Percentiles rank a stretch among this genome's conserved stretches.
Conservation (phyloP, 2,113 vertebrate species). For the Peucedramus taeniatus region DNA sequence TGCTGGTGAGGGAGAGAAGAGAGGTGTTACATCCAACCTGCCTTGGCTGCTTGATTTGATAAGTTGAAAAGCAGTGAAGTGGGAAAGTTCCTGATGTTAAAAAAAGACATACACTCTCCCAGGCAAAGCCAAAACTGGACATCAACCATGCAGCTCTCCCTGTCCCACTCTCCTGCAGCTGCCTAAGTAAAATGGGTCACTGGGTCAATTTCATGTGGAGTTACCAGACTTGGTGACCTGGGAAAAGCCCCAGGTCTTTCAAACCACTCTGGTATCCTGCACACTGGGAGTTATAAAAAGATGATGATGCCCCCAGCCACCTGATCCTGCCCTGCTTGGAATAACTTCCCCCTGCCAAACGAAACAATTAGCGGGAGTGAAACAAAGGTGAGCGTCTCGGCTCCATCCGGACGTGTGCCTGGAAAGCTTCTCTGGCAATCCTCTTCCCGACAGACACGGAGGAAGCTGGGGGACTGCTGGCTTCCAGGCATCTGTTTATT, state of each 20-base stretch:
- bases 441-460: neutral
- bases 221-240: neutral
- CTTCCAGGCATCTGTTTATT: neutral
- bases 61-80: neutral
- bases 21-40: neutral
- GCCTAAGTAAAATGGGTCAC: neutral
- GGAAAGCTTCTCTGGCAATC: neutral
- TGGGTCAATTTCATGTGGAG: neutral
- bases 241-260: neutral
- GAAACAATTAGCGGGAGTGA: neutral
- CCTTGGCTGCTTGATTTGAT: neutral
- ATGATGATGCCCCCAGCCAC: neutral
- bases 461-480: neutral
- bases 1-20: slow-evolving; percentile 50
- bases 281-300: neutral
- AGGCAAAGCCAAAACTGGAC: neutral
- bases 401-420: neutral
- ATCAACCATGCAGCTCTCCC: neutral
- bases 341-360: neutral
- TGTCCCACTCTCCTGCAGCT: neutral
- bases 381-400: neutral
- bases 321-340: neutral
- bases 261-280: neutral
- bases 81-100: neutral
- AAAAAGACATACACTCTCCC: neutral